A percentile compares a stretch with the other conserved stretches of the same genome.
These are phyloP conservation scores for Pedionomus torquatus DNA, from an alignment of 2,113 vertebrate genomes.

Conservation along the genomic window DNA sequence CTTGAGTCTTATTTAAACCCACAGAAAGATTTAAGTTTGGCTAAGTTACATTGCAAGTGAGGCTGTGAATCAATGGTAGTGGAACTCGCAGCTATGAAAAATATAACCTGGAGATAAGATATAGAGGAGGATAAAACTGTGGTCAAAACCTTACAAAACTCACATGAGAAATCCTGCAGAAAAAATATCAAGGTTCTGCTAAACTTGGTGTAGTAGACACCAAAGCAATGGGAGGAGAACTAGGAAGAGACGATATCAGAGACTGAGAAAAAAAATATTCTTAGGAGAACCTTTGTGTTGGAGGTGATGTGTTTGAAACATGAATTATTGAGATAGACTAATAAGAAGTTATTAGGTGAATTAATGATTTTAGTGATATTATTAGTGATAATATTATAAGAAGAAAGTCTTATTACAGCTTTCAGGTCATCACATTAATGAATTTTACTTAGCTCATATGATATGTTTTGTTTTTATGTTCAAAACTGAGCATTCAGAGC, in stretches of 20 bases:
- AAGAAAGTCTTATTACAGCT: neutral
- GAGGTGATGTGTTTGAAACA: neutral
- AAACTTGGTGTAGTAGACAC: neutral
- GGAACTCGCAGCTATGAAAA: neutral
- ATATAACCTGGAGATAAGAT: neutral
- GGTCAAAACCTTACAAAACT: neutral
- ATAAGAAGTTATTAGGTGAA: neutral
- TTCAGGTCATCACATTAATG: neutral
- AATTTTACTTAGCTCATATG: neutral
- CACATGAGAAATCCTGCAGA: neutral
- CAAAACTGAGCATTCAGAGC: neutral
- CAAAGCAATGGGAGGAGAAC: neutral
- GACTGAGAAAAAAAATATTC: neutral
- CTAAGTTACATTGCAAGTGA: neutral
- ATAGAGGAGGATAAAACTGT: fast-evolving
- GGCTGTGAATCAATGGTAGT: neutral
- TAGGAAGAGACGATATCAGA: neutral
- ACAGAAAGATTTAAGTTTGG: neutral
- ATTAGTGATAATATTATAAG: neutral
- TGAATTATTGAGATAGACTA: neutral
- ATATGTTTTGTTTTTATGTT: neutral
- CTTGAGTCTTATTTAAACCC: neutral
- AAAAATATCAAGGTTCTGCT: neutral
- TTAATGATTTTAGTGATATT: neutral
- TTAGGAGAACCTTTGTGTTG: neutral